phyloP scores from a whole-genome alignment of 1,140 invertebrate species.

The Galleria mellonella region DNA sequence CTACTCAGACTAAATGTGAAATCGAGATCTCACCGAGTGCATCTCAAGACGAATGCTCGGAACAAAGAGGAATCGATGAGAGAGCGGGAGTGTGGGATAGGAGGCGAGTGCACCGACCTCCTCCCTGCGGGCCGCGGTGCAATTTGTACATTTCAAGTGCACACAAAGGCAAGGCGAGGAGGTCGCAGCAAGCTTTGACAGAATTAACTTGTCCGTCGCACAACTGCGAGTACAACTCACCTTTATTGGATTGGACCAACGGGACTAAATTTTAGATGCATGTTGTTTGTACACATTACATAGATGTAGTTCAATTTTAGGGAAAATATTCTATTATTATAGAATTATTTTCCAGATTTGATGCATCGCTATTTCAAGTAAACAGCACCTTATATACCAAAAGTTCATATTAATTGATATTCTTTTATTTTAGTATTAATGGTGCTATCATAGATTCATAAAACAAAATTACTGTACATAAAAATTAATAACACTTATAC shows the following conservation, averaged over 20 bases:
- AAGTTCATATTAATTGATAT: too few species aligned
- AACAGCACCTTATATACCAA: too few species aligned
- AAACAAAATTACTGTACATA: too few species aligned
- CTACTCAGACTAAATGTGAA: slow-evolving; percentile 48
- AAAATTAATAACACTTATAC: too few species aligned
- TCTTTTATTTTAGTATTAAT: too few species aligned
- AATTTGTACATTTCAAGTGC: slow-evolving; percentile 73
- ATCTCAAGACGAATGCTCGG: slow-evolving; percentile 65
- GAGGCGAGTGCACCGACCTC: slow-evolving; percentile 56
- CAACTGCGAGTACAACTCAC: slow-evolving; percentile 41
- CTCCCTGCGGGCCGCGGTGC: slow-evolving; percentile 48
- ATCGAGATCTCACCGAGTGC: slow-evolving; percentile 56
- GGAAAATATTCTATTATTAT: neutral
- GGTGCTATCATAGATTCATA: too few species aligned
- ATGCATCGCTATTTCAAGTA: too few species aligned
- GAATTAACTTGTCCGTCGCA: slow-evolving; percentile 69
- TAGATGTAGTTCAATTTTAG: neutral
- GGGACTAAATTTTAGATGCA: slow-evolving; percentile 23
- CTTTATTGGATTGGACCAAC: slow-evolving; percentile 50
- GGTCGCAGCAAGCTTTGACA: slow-evolving; percentile 67
- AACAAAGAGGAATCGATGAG: slow-evolving; percentile 69
- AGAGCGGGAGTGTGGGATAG: slow-evolving; percentile 33
- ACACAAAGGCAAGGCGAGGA: slow-evolving; percentile 67
- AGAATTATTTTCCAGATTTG: too few species aligned
- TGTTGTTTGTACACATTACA: neutral